These are phyloP conservation scores for Palaemon carinicauda DNA, from an alignment of 1,140 invertebrate genomes.

Conservation along the genomic window DNA sequence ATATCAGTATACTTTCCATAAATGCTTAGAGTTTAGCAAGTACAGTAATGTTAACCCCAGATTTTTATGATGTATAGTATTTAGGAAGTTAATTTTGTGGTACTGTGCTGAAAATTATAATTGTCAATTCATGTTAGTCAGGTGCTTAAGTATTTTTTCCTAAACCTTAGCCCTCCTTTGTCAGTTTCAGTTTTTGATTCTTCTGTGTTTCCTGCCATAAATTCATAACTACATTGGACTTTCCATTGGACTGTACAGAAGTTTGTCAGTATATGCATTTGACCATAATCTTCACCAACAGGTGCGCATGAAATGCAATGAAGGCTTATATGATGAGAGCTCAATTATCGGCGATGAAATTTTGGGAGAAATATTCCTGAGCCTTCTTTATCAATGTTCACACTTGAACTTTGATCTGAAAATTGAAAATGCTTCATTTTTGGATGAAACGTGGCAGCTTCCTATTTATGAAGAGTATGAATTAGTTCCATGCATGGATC, in stretches of 20 bases:
- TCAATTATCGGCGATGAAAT: conserved; percentile 70
- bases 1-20: no score
- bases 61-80: no score
- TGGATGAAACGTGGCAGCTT: conserved; percentile 70
- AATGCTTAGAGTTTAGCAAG: no score
- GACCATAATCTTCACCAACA: conserved; percentile 57
- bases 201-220: no score
- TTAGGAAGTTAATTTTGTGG: no score
- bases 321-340: conserved; percentile 59
- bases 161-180: no score
- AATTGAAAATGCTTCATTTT: conserved; percentile 68
- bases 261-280: not conserved
- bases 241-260: not conserved
- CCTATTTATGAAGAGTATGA: conserved; percentile 66
- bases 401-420: conserved; percentile 69
- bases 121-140: no score
- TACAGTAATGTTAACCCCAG: no score
- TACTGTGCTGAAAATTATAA: no score
- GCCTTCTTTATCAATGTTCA: conserved; percentile 69
- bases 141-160: no score
- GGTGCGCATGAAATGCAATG: conserved; percentile 45
- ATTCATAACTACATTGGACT: not conserved
- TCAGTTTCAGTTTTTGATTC: no score
- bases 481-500: conserved; percentile 69
- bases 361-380: conserved; percentile 70